Evolutionary conservation across 2,113 vertebrate genomes (phyloP), one percentile per base, ranked within the genome.

Genomic region (Noctilio leporinus): DNA sequence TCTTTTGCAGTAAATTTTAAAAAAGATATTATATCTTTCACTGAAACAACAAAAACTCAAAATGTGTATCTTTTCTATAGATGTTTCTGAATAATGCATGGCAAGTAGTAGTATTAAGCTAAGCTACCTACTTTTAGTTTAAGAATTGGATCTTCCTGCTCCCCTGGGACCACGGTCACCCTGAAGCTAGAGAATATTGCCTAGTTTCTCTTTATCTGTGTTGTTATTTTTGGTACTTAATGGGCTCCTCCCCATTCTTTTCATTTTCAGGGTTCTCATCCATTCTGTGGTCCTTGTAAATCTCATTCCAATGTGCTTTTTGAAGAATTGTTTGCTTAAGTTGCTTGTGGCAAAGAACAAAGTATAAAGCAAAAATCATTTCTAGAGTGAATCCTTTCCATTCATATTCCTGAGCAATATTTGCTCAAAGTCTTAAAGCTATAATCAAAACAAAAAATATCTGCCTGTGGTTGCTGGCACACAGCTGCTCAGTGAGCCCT

Each of bases 331-430:
- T 73, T 84, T 77, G 12, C 47, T 96, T 96, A 91, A 86, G 77
- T 30, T 85, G 10, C 28, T 73, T 70, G 33, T 24, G 49, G 81
- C 6, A 17, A 90, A 87, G 22, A 91, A 86, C 38, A 96, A 87
- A 89, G 20, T 40, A 73, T 43, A 67, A 81, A 67, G 59, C 8
- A n/a, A 84, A 88, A 84, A 47, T 78, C 30, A 30, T 65, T 94
- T 96, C 53, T 82, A 73, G 15, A 84, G 16, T 95, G 53, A 85
- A 82, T 82, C 28, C 91, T 95, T 55, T 91, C n/a, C 57, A 94
- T 82, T 94, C 73, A 51, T 77, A 35, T 78, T 94, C 91, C 33
- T 64, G 19, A 91, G 43, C 33, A 90, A 47, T 86, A 93, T 73
- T 96, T 96, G 47, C 82, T 78, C 83, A 65, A 69, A 85, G 76